phyloP scores from a whole-genome alignment of 2,797 vertebrate species.

The Geotrypetes seraphini region DNA sequence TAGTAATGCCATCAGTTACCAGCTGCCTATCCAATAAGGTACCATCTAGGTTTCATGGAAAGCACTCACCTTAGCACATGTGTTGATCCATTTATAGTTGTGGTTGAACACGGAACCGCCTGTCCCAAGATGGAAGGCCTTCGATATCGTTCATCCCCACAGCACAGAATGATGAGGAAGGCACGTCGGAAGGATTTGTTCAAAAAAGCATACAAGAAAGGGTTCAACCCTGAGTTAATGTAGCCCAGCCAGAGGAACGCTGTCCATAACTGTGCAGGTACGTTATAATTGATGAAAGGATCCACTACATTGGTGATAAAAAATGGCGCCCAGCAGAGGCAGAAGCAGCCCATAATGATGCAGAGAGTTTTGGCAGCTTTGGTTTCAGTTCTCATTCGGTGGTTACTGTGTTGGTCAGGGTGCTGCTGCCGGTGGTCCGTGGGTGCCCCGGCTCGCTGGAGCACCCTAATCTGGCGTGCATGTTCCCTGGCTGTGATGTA shows the following conservation, averaged over 20 bases:
- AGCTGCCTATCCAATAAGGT: no score
- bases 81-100: constrained; percentile 91
- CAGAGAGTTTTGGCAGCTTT: constrained; percentile 95
- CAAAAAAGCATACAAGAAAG: constrained; percentile 97
- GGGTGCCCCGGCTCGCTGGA: constrained; percentile 75
- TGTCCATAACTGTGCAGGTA: constrained; percentile 82
- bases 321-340: constrained; percentile 96
- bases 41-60: no score
- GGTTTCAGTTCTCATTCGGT: constrained; percentile 92
- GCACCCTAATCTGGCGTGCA: constrained; percentile 80
- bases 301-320: constrained; percentile 95
- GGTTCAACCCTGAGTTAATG: constrained; percentile 97
- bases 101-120: constrained; percentile 71
- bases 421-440: constrained; percentile 42
- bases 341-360: constrained; percentile 98
- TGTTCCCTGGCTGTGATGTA: constrained; percentile 87
- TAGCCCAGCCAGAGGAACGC: constrained; percentile 97
- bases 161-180: constrained; percentile 98
- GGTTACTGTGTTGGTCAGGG: constrained; percentile 77
- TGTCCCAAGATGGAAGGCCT: constrained; percentile 79
- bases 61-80: constrained; percentile 88
- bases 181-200: constrained; percentile 98
- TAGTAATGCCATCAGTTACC: no score
- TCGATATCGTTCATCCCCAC: constrained; percentile 82
- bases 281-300: constrained; percentile 89